These are phyloP conservation scores for Piaya cayana DNA, from an alignment of 2,113 vertebrate genomes.

Conservation along the genomic window DNA sequence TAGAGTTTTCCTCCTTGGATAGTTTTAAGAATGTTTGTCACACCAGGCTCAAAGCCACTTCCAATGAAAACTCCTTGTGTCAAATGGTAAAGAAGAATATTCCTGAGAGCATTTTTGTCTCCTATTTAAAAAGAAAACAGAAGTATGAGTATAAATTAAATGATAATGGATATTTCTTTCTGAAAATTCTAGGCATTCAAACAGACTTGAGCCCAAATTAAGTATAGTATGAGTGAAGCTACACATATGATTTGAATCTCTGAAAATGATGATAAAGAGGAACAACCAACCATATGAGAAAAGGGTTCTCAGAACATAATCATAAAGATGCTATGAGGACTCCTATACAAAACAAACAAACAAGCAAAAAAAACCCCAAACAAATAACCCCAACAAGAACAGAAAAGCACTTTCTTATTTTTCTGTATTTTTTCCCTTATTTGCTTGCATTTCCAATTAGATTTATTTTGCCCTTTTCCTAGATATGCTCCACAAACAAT, in stretches of 20 bases:
- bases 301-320: neutral
- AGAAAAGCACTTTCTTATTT: neutral
- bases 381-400: neutral
- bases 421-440: neutral
- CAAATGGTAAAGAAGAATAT: conserved; percentile 93
- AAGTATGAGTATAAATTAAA: neutral
- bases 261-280: neutral
- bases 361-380: neutral
- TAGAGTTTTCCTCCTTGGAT: conserved; percentile 90
- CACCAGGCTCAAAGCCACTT: conserved; percentile 89
- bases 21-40: conserved; percentile 93
- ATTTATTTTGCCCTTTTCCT: neutral
- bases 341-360: neutral
- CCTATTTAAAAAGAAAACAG: conserved; percentile 66
- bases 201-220: neutral
- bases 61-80: conserved; percentile 88
- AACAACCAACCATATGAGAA: neutral
- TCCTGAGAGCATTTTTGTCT: conserved; percentile 87
- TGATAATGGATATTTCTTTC: neutral
- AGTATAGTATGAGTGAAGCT: neutral
- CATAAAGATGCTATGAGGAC: neutral
- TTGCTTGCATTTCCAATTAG: neutral
- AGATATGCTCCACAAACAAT: neutral
- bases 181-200: neutral
- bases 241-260: neutral